Percentiles rank a stretch among this genome's conserved stretches.
phyloP scores from a whole-genome alignment of 1,140 invertebrate species.

The Penaeus indicus region DNA sequence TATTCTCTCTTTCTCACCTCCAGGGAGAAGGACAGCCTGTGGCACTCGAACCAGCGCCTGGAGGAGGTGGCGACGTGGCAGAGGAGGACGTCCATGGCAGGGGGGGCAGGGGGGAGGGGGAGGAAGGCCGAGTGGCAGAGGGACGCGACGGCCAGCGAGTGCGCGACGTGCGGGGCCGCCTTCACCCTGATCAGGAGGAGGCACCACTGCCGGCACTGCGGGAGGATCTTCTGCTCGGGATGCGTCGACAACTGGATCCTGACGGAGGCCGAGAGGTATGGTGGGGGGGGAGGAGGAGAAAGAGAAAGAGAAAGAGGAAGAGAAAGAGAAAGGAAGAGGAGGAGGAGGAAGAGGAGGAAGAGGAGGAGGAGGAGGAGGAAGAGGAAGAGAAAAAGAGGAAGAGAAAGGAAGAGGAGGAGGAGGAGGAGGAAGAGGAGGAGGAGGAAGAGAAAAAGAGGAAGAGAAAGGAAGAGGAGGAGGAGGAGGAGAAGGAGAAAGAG shows the following conservation, averaged over 20 bases:
- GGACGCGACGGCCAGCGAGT: slow-evolving; percentile 73
- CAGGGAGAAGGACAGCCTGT: slow-evolving; percentile 56
- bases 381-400: too few species aligned
- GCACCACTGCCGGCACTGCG: slow-evolving; percentile 78
- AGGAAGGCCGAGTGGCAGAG: slow-evolving; percentile 70
- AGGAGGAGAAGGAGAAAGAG: too few species aligned
- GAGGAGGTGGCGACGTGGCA: slow-evolving; percentile 10
- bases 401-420: too few species aligned
- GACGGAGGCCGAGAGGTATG: slow-evolving; percentile 46
- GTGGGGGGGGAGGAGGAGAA: too few species aligned
- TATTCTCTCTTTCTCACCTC: neutral
- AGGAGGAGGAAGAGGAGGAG: too few species aligned
- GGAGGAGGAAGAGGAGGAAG: too few species aligned
- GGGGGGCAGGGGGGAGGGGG: slow-evolving; percentile 15
- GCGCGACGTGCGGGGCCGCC: slow-evolving; percentile 72
- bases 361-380: too few species aligned
- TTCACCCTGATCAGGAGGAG: slow-evolving; percentile 75
- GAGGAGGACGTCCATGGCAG: slow-evolving; percentile 35
- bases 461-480: too few species aligned
- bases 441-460: too few species aligned
- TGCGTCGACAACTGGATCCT: slow-evolving; percentile 69
- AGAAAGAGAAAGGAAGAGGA: too few species aligned
- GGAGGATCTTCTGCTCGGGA: slow-evolving; percentile 77
- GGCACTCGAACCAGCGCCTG: too few species aligned
- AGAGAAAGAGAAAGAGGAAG: too few species aligned